Percentiles rank a stretch among this genome's conserved stretches.
Evolutionary conservation across 2,888 invertebrate genomes (phyloP).

Genomic region (Phoronis australis): DNA sequence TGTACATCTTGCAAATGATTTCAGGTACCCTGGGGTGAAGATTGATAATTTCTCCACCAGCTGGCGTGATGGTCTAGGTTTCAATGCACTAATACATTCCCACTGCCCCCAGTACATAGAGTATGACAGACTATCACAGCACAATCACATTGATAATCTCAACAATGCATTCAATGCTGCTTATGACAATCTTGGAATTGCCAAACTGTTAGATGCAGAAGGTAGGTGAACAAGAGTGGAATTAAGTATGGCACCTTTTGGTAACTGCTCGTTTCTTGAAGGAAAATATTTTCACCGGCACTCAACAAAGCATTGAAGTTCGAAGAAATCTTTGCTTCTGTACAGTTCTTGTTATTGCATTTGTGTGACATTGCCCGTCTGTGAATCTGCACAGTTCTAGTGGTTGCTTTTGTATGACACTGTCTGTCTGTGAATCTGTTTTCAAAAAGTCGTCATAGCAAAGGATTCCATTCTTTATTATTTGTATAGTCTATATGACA

Average conservation of each 20-base stretch:
- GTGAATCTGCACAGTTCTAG: too few relatives aligned
- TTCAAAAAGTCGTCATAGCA: too few relatives aligned
- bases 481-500: too few relatives aligned
- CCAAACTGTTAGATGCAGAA: conserved; percentile 61
- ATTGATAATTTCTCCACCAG: conserved; percentile 64
- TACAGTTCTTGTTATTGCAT: too few relatives aligned
- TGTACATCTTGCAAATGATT: conserved; percentile 6
- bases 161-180: conserved; percentile 97
- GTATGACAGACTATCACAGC: conserved; percentile 72
- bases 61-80: conserved; percentile 94
- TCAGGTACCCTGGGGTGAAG: conserved; percentile 53
- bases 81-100: conserved; percentile 97
- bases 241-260: not conserved
- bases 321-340: too few relatives aligned
- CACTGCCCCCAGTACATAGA: conserved; percentile 93
- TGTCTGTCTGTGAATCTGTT: too few relatives aligned
- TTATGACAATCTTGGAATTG: conserved; percentile 86
- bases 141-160: conserved; percentile 86
- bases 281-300: not conserved
- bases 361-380: too few relatives aligned
- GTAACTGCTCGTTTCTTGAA: not conserved
- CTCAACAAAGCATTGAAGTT: not conserved
- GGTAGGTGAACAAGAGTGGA: conserved; percentile 17
- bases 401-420: too few relatives aligned
- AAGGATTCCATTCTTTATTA: too few relatives aligned